Conservation (phyloP, 2,888 invertebrate species). For the Parochlus steinenii region DNA sequence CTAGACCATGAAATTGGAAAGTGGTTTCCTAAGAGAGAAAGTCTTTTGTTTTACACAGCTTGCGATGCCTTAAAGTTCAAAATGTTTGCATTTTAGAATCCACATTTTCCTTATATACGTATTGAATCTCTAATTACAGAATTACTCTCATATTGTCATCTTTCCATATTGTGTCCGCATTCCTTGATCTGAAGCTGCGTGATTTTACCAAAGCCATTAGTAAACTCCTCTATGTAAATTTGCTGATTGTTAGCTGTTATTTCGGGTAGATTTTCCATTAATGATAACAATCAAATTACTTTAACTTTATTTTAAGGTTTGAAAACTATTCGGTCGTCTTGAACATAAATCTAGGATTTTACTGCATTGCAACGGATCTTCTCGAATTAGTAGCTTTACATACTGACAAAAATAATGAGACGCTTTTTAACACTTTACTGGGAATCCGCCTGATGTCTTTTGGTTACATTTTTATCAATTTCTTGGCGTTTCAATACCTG, state of each 20-base stretch:
- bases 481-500: conserved; percentile 28
- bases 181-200: conserved; percentile 25
- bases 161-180: conserved; percentile 26
- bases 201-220: conserved; percentile 26
- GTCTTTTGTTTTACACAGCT: conserved; percentile 2
- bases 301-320: conserved; percentile 20
- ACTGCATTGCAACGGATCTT: conserved; percentile 26
- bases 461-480: conserved; percentile 26
- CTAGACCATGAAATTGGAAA: conserved; percentile 2
- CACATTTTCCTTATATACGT: no score
- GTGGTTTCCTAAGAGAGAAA: conserved; percentile 6
- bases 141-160: conserved; percentile 26
- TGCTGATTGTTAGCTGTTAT: conserved; percentile 11
- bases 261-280: no score
- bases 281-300: neutral
- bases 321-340: conserved; percentile 30
- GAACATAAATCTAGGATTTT: conserved; percentile 26
- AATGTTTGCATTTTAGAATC: conserved; percentile 9
- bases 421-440: conserved; percentile 25
- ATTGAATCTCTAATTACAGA: no score
- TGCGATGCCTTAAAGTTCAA: conserved; percentile 10
- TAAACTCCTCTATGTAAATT: conserved; percentile 21
- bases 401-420: conserved; percentile 23
- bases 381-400: conserved; percentile 25
- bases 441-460: conserved; percentile 26